Conservation (phyloP, 2,888 invertebrate genomes). For the Cantharis rustica region DNA sequence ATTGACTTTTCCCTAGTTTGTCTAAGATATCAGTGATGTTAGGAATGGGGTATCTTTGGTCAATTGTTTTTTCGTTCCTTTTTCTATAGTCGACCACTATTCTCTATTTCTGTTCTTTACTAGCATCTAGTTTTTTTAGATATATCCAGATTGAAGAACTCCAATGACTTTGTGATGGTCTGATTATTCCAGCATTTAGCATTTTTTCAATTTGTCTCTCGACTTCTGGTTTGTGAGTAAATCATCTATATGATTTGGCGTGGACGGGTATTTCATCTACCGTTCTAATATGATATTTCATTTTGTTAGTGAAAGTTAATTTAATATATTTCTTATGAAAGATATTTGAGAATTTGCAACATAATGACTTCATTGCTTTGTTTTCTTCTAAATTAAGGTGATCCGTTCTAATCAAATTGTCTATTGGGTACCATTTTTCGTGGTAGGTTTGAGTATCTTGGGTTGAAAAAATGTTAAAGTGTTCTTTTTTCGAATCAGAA, state of each 20-base stretch:
- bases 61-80: no score
- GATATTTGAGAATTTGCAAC: slow-evolving; percentile 25
- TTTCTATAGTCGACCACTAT: no score
- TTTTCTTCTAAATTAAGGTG: slow-evolving; percentile 33
- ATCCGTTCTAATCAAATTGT: slow-evolving; percentile 10
- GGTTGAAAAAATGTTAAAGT: no score
- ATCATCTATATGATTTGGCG: no score
- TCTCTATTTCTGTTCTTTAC: no score
- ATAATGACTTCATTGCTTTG: slow-evolving; percentile 15
- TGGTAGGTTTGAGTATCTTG: no score
- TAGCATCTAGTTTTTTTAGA: no score
- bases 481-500: no score
- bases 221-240: slow-evolving; percentile 39
- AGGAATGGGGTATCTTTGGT: no score
- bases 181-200: slow-evolving; percentile 33
- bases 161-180: slow-evolving; percentile 33
- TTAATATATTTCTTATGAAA: slow-evolving; percentile 22
- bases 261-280: slow-evolving; percentile 35
- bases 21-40: no score
- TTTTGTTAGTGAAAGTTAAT: slow-evolving; percentile 31
- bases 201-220: slow-evolving; percentile 32
- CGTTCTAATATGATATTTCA: slow-evolving; percentile 35
- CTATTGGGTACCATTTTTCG: no score
- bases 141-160: slow-evolving; percentile 31
- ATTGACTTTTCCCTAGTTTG: no score